Percentiles rank a stretch among this genome's conserved stretches.
phyloP scores from a whole-genome alignment of 2,797 vertebrate genomes.

The Propithecus deckenii region DNA sequence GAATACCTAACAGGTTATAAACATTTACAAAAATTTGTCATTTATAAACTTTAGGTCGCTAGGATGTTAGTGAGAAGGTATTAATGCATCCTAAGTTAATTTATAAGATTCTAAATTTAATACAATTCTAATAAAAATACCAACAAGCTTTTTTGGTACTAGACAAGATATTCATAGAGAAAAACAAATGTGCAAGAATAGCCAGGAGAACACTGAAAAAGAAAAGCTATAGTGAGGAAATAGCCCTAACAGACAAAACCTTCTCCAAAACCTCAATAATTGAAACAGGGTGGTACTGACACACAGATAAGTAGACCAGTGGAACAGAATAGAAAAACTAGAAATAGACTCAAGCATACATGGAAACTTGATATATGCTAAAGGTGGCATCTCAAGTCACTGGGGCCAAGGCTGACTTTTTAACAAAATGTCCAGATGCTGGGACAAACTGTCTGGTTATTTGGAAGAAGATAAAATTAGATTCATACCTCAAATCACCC shows the following conservation, averaged over 20 bases:
- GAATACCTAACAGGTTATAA: not conserved
- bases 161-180: not conserved
- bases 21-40: not conserved
- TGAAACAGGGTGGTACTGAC: not conserved
- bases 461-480: not conserved
- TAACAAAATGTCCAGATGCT: not conserved
- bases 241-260: not conserved
- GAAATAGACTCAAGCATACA: not conserved
- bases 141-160: not conserved
- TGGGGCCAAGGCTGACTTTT: not conserved
- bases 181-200: not conserved
- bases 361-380: not conserved
- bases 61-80: not conserved
- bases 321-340: not conserved
- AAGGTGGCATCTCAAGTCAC: not conserved
- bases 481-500: not conserved
- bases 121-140: not conserved
- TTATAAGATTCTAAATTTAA: not conserved
- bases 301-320: not conserved
- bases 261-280: not conserved
- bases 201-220: not conserved
- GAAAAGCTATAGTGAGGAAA: not conserved
- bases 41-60: constrained; percentile 18
- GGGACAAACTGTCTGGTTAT: not conserved
- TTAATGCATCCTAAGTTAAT: not conserved